These are phyloP conservation scores for Myotis myotis DNA, from an alignment of 2,797 vertebrate species.

Conservation along the genomic window DNA sequence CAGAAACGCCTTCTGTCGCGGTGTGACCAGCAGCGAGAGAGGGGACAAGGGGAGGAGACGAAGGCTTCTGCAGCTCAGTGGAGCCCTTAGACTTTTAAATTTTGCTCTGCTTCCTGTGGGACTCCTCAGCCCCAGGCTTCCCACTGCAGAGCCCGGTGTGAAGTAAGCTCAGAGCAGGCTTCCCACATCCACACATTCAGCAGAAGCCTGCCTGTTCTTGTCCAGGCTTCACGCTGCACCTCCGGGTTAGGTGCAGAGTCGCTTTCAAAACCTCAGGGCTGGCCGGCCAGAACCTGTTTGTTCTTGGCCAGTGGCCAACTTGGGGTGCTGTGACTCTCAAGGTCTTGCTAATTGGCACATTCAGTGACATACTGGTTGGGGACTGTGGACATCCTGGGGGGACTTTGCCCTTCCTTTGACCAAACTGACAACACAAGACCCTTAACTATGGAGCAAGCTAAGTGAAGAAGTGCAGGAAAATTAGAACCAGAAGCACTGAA, in stretches of 20 bases:
- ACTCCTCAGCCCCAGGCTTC: background rate
- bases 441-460: background rate
- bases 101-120: background rate
- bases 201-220: slow-evolving; percentile 49
- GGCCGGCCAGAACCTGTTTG: slow-evolving; percentile 57
- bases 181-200: background rate
- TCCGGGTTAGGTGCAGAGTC: slow-evolving; percentile 48
- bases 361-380: background rate
- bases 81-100: background rate
- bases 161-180: background rate
- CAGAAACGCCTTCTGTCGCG: background rate
- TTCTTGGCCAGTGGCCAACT: background rate
- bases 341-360: background rate
- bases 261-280: slow-evolving; percentile 48
- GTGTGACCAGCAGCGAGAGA: background rate
- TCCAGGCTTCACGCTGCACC: background rate
- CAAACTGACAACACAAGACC: background rate
- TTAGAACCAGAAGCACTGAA: background rate
- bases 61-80: background rate
- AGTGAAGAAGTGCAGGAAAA: background rate
- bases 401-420: background rate
- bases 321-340: background rate
- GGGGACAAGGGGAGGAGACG: too few relatives aligned
- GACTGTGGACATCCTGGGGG: background rate
- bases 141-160: background rate